These are phyloP conservation scores for Poecilia gillii DNA, from an alignment of 2,797 vertebrate genomes.

Conservation along the genomic window DNA sequence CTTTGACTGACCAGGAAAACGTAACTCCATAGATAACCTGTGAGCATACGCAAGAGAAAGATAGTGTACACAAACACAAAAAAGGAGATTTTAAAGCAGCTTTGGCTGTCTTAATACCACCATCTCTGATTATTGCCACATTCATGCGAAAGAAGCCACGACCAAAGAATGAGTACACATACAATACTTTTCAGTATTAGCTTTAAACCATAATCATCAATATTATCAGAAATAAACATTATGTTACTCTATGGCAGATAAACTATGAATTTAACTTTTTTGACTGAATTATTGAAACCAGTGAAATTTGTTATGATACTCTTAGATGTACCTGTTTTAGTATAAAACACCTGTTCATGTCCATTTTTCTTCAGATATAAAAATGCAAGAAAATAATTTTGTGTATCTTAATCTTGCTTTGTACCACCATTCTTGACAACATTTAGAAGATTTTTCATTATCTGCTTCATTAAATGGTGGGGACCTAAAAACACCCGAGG, in stretches of 20 bases:
- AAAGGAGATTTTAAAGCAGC: neutral
- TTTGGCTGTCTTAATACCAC: neutral
- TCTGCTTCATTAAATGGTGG: neutral
- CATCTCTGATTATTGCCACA: neutral
- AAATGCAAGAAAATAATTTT: neutral
- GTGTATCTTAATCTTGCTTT: neutral
- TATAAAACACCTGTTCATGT: neutral
- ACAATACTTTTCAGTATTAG: neutral
- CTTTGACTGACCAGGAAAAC: neutral
- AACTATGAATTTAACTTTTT: neutral
- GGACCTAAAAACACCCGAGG: neutral
- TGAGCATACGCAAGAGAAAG: neutral
- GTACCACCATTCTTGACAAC: neutral
- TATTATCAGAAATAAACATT: neutral
- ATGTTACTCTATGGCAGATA: neutral
- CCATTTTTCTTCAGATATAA: neutral
- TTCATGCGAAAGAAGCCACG: neutral
- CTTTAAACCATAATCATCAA: neutral
- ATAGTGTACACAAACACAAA: neutral
- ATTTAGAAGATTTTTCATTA: conserved; percentile 1
- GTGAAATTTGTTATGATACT: neutral
- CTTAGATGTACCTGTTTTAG: neutral
- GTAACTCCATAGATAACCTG: neutral
- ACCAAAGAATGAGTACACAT: neutral
- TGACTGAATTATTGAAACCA: neutral